Base-by-base conservation (phyloP, 2,797 vertebrate species). In the Pteronotus mesoamericanus region DNA sequence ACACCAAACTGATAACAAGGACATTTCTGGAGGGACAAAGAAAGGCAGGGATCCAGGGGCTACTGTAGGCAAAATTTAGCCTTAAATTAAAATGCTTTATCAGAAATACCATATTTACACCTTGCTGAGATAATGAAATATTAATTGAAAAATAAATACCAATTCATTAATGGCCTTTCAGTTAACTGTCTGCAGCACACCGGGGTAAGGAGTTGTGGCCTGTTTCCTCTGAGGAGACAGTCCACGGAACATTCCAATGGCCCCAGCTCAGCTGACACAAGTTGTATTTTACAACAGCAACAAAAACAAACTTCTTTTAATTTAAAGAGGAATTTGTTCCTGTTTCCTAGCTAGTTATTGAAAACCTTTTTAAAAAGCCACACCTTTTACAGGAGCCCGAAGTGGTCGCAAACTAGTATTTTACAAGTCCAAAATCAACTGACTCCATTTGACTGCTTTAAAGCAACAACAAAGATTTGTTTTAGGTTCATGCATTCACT, bases 401-500 rank as follows among this genome's bases (percentile, higher is more conserved):
- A 94, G 19, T 77, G 11, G 71, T 61, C 91, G 92, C 46, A 95
- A 32, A 94, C 94, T 86, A 95, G 80, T 95, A 94, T 96, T 97
- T 94, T 88, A 94, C 68, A 90, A 90, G 57, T 85, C 5, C 93
- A 94, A 94, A 95, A 53, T 88, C 51, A 90, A 96, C 85, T 83
- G 77, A 92, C 26, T 94, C 21, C 57, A 82, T 15, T 93, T 90
- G 82, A 93, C 59, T 93, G 85, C 89, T 78, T 90, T 48, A 87
- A 83, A 83, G 16, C 32, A 83, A n/a, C 9, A 32, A 86, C 64
- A 95, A 68, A 95, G 46, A 97, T 96, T 94, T 94, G 95, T 77
- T 82, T 96, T 91, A 97, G 92, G 96, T 87, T 96, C 96, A 79
- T 96, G 97, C 92, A 97, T 98, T 97, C 97, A 98, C 98, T 98